Base-by-base conservation (phyloP, 2,113 vertebrate genomes). In the Pao palembangensis region DNA sequence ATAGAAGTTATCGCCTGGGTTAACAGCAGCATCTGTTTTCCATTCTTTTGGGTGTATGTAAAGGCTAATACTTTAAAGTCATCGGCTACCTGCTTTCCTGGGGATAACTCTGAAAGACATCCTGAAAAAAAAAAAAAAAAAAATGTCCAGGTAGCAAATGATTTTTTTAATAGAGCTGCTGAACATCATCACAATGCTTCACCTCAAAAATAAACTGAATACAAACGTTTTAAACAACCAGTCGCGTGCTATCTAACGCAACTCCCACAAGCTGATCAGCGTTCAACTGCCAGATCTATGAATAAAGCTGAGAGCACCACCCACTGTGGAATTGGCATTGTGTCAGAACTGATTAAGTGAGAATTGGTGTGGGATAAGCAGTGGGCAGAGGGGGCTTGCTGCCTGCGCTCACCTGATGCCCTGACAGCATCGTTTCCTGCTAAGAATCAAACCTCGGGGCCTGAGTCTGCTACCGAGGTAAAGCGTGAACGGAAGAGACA, bases 261-360 rank as follows among this genome's bases (percentile, higher is more conserved):
- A 52, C 41, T 8, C 38, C 46, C 61, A 55, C 34, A 54, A 63
- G 76, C 57, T 7, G 71, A 81, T 75, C 67, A 14, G 55, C n/a
- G 66, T 58, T 72, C 18, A 3, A 54, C 76, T 77, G 81, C 72
- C 75, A 71, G 68, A 56, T 78, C 79, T 71, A 60, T 60, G 67
- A 78, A 76, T 62, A 63, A 64, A 80, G 55, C 78, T 51, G 20
- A 55, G 71, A 8, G 42, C 3, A 16, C 78, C 73, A 65, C 85
- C 80, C 81, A 71, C 76, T 77, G 81, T 74, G 78, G 84, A 70
- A 87, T 87, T 76, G 85, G 82, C 82, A 77, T 79, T 69, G 82
- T 88, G 86, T 88, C 88, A 85, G 79, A 74, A 51, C 17, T 74
- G 71, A 79, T 88, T 81, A 87, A 59, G 77, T 55, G 57, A 73